Conservation (phyloP, 2,888 invertebrate species). For the Drosophila borborema region DNA sequence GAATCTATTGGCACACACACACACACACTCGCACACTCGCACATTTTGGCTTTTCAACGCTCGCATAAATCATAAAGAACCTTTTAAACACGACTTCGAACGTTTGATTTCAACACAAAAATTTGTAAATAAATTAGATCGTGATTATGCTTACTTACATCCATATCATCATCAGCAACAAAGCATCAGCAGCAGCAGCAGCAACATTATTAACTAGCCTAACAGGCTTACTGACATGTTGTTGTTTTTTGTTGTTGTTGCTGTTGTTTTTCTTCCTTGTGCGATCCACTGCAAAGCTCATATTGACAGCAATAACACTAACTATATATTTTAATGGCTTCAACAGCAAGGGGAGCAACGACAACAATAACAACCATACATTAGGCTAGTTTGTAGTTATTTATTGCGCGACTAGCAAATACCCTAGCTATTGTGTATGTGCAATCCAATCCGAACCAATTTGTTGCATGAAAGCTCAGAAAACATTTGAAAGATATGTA, state of each 20-base stretch:
- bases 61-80: slow-evolving; percentile 76
- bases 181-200: slow-evolving; percentile 40
- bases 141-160: slow-evolving; percentile 81
- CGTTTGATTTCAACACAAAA: slow-evolving; percentile 82
- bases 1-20: slow-evolving; percentile 50
- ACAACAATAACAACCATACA: slow-evolving; percentile 25
- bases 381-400: slow-evolving; percentile 16
- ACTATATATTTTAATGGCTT: slow-evolving; percentile 78
- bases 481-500: too few relatives aligned
- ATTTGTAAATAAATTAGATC: slow-evolving; percentile 83
- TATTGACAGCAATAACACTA: slow-evolving; percentile 71
- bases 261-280: slow-evolving; percentile 13
- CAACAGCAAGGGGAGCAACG: slow-evolving; percentile 49
- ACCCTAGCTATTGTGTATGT: slow-evolving; percentile 5
- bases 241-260: slow-evolving; percentile 32
- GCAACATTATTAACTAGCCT: slow-evolving; percentile 75
- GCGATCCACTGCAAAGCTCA: slow-evolving; percentile 34
- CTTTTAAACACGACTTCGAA: slow-evolving; percentile 78
- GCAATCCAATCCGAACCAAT: too few relatives aligned
- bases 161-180: slow-evolving; percentile 66
- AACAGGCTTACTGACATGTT: slow-evolving; percentile 59
- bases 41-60: slow-evolving; percentile 68
- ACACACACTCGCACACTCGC: slow-evolving; percentile 4
- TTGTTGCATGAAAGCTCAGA: too few relatives aligned
- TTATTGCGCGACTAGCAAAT: slow-evolving; percentile 1